Evolutionary conservation across 2,113 vertebrate genomes (phyloP).

Genomic region (Oncorhynchus clarkii): DNA sequence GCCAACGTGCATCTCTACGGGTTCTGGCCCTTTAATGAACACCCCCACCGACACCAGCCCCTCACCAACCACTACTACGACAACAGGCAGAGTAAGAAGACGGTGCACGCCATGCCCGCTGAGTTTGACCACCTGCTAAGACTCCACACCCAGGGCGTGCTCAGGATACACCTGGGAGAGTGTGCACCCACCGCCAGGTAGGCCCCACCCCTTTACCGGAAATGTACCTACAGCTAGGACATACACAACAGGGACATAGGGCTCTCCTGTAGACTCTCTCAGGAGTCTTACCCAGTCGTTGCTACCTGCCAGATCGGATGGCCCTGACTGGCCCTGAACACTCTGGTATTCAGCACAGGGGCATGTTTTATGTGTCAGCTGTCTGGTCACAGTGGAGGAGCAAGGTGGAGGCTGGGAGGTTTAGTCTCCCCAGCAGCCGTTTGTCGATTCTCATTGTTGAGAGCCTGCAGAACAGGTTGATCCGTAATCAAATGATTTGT

Average conservation of each 20-base stretch:
- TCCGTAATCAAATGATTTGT: constrained; percentile 21
- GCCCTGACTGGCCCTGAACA: neutral
- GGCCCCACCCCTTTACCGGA: neutral
- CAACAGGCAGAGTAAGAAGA: constrained; percentile 75
- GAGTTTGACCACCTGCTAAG: constrained; percentile 85
- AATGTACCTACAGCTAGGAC: neutral
- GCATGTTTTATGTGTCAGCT: neutral
- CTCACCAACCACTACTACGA: constrained; percentile 95
- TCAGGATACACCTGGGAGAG: constrained; percentile 84
- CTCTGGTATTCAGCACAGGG: neutral
- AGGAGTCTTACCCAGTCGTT: neutral
- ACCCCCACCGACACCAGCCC: constrained; percentile 61
- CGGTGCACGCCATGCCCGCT: constrained; percentile 87
- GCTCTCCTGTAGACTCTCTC: constrained; percentile 9
- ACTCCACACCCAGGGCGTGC: constrained; percentile 85
- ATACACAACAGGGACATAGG: neutral
- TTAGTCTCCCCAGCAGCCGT: no score
- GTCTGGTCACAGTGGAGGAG: neutral
- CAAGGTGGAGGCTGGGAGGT: neutral
- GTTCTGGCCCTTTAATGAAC: constrained; percentile 90
- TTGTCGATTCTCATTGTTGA: neutral
- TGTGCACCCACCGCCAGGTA: constrained; percentile 61
- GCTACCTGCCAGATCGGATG: neutral
- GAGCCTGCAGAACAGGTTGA: neutral
- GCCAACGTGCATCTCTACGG: constrained; percentile 86